These are phyloP conservation scores for Sebastiscus albofasciatus DNA, from an alignment of 2,797 vertebrate genomes.

Conservation along the genomic window DNA sequence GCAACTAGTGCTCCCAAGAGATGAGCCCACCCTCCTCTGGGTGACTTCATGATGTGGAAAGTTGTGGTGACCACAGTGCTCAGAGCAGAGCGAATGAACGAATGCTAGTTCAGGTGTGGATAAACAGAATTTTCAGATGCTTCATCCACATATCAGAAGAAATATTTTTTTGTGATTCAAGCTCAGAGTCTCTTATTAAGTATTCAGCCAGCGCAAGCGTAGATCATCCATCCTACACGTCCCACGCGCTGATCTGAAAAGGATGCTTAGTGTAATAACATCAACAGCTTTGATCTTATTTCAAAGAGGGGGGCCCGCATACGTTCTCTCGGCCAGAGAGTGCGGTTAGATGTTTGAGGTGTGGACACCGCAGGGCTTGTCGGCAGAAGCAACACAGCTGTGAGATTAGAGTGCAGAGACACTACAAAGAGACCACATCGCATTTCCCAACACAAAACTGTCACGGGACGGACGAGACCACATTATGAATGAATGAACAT, in stretches of 20 bases:
- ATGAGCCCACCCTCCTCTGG: constrained; percentile 32
- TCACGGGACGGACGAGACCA: background rate
- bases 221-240: constrained; percentile 12
- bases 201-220: background rate
- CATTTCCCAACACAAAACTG: constrained; percentile 56
- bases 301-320: constrained; percentile 61
- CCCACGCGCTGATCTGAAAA: constrained; percentile 35
- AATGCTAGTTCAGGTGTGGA: constrained; percentile 42
- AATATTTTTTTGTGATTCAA: constrained; percentile 21
- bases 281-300: constrained; percentile 68
- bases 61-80: constrained; percentile 56
- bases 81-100: background rate
- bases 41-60: constrained; percentile 76
- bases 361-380: constrained; percentile 69
- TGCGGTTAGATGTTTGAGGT: constrained; percentile 68
- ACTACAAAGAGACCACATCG: constrained; percentile 71
- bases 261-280: constrained; percentile 53
- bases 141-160: background rate
- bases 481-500: constrained; percentile 7
- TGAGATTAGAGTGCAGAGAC: constrained; percentile 65
- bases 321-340: constrained; percentile 47
- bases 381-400: constrained; percentile 69
- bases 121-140: background rate
- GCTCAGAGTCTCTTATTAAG: background rate
- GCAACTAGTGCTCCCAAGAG: constrained; percentile 46